phyloP scores from a whole-genome alignment of 2,797 vertebrate species.

The Sebastes iracundus region DNA sequence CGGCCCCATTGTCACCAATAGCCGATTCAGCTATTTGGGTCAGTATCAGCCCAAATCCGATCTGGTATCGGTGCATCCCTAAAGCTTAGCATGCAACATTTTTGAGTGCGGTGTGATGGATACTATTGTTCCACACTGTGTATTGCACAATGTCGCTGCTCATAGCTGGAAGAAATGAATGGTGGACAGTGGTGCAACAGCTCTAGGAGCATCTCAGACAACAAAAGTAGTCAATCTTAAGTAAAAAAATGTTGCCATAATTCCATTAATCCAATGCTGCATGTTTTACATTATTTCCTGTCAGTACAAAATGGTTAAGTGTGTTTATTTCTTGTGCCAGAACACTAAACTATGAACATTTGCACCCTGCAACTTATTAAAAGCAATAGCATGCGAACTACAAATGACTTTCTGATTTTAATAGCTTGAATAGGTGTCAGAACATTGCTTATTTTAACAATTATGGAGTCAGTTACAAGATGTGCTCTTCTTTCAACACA shows the following conservation, averaged over 20 bases:
- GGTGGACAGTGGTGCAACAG: not conserved
- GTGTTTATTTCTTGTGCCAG: not conserved
- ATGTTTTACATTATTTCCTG: not conserved
- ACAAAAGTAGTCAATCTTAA: not conserved
- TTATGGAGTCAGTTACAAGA: conserved; percentile 2
- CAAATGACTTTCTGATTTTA: not conserved
- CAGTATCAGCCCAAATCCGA: too few relatives aligned
- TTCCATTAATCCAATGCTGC: not conserved
- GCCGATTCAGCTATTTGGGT: accelerated
- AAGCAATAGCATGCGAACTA: not conserved
- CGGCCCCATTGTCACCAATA: too few relatives aligned
- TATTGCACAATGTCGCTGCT: not conserved
- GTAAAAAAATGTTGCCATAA: not conserved
- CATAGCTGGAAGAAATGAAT: not conserved
- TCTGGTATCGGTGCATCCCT: too few relatives aligned
- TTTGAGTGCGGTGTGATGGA: not conserved
- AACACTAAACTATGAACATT: not conserved
- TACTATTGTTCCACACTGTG: not conserved
- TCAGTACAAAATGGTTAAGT: not conserved
- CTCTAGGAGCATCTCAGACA: not conserved
- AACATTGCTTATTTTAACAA: not conserved
- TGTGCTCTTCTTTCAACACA: not conserved
- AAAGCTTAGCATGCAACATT: not conserved
- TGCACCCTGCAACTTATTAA: not conserved
- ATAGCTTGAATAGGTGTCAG: not conserved